These are phyloP conservation scores for Corythaixoides concolor DNA, from an alignment of 2,113 vertebrate species.

Conservation along the genomic window DNA sequence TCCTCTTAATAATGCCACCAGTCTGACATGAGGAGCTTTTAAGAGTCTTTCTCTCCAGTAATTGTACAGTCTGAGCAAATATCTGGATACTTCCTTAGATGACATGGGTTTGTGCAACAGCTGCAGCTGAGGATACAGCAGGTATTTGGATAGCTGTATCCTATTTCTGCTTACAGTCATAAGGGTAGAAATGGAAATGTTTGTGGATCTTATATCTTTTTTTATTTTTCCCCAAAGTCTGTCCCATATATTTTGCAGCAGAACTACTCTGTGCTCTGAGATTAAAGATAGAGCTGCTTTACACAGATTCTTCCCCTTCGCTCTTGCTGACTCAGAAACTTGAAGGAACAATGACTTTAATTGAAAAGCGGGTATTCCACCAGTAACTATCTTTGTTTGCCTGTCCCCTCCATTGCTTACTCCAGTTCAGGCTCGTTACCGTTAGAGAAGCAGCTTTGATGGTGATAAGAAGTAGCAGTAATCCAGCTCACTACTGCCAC, in stretches of 20 bases:
- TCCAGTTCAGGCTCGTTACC: not conserved
- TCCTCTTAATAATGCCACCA: not conserved
- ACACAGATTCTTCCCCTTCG: not conserved
- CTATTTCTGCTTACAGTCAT: not conserved
- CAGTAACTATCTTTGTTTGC: not conserved
- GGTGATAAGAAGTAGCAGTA: not conserved
- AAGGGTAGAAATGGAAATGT: not conserved
- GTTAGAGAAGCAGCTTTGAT: conserved; percentile 10
- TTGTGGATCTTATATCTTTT: not conserved
- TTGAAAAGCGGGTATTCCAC: not conserved
- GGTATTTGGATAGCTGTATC: not conserved
- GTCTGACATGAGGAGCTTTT: not conserved
- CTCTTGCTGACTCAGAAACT: not conserved
- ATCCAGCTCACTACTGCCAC: conserved; percentile 1
- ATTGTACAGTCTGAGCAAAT: not conserved
- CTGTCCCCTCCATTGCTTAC: not conserved
- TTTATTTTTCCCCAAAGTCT: not conserved
- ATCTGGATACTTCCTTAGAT: not conserved
- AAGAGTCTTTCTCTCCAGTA: not conserved
- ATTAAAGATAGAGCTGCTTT: not conserved
- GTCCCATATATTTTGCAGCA: not conserved
- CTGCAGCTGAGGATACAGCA: not conserved
- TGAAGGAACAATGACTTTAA: not conserved
- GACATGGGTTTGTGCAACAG: not conserved
- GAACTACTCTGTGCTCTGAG: not conserved